A percentile compares a stretch with the other conserved stretches of the same genome.
phyloP scores from a whole-genome alignment of 2,888 invertebrate species.

The Stenotaenia linearis region DNA sequence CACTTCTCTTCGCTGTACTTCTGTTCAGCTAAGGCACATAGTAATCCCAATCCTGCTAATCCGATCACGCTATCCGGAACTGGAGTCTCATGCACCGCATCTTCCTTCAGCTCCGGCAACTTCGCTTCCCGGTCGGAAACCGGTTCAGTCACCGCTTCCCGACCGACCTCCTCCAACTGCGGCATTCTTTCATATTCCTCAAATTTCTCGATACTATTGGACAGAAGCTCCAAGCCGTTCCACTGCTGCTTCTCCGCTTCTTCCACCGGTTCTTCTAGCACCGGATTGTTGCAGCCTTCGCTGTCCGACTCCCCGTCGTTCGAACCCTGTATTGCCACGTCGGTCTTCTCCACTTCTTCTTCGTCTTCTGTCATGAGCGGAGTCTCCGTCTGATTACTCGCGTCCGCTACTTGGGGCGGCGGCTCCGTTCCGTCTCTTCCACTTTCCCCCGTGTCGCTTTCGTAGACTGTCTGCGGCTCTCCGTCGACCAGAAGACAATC shows the following conservation, averaged over 20 bases:
- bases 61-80: slow-evolving; percentile 30
- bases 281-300: slow-evolving; percentile 58
- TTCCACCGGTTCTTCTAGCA: too few species aligned
- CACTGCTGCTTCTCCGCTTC: too few species aligned
- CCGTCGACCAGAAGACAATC: slow-evolving; percentile 24
- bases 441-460: slow-evolving; percentile 24
- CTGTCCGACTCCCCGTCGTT: slow-evolving; percentile 21
- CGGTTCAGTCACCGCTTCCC: too few species aligned
- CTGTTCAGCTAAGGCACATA: slow-evolving; percentile 79
- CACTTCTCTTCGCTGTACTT: slow-evolving; percentile 64
- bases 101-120: background rate
- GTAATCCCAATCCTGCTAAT: slow-evolving; percentile 56
- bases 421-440: background rate
- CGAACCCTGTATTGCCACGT: background rate
- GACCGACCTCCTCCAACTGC: background rate
- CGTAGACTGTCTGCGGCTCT: background rate
- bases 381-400: slow-evolving; percentile 76
- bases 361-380: slow-evolving; percentile 64
- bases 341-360: slow-evolving; percentile 35
- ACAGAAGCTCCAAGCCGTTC: slow-evolving; percentile 67
- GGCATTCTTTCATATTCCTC: slow-evolving; percentile 50
- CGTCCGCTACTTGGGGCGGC: slow-evolving; percentile 52
- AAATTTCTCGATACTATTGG: slow-evolving; percentile 77
- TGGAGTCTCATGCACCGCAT: background rate
- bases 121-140: background rate